Conservation (phyloP, 1,140 invertebrate species). For the Battus philenor region DNA sequence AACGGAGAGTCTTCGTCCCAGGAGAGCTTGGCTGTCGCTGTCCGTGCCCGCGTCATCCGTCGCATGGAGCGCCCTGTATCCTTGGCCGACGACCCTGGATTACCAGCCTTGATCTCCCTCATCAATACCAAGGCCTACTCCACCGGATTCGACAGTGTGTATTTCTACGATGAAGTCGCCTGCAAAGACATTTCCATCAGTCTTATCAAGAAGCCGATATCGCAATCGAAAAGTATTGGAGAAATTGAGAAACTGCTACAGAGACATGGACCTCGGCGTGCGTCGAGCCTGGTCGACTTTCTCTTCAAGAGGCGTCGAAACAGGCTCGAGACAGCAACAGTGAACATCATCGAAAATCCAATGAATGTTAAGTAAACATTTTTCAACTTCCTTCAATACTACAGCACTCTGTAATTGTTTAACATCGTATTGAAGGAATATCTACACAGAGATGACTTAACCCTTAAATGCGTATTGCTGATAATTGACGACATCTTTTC, state of each 20-base stretch:
- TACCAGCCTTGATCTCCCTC: slow-evolving; percentile 32
- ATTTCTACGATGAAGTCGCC: slow-evolving; percentile 14
- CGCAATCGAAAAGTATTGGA: slow-evolving; percentile 35
- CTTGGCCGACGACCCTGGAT: slow-evolving; percentile 31
- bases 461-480: too few species aligned
- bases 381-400: not conserved
- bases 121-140: slow-evolving; percentile 40
- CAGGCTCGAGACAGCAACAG: slow-evolving; percentile 16
- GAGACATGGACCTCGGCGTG: slow-evolving; percentile 32
- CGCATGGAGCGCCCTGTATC: slow-evolving; percentile 42
- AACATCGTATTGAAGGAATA: not conserved
- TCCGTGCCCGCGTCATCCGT: slow-evolving; percentile 36
- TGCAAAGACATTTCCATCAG: slow-evolving; percentile 27
- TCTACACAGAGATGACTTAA: slow-evolving; percentile 5
- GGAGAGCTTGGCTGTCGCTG: slow-evolving; percentile 43
- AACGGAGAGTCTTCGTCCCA: slow-evolving; percentile 27
- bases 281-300: slow-evolving; percentile 47
- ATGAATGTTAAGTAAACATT: slow-evolving; percentile 41
- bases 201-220: slow-evolving; percentile 25
- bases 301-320: slow-evolving; percentile 36
- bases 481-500: too few species aligned
- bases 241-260: slow-evolving; percentile 35
- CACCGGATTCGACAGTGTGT: slow-evolving; percentile 27
- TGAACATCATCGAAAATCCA: slow-evolving; percentile 53
- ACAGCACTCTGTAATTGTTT: not conserved